phyloP scores from a whole-genome alignment of 2,797 vertebrate genomes.

The Microctenopoma steveboyesi region DNA sequence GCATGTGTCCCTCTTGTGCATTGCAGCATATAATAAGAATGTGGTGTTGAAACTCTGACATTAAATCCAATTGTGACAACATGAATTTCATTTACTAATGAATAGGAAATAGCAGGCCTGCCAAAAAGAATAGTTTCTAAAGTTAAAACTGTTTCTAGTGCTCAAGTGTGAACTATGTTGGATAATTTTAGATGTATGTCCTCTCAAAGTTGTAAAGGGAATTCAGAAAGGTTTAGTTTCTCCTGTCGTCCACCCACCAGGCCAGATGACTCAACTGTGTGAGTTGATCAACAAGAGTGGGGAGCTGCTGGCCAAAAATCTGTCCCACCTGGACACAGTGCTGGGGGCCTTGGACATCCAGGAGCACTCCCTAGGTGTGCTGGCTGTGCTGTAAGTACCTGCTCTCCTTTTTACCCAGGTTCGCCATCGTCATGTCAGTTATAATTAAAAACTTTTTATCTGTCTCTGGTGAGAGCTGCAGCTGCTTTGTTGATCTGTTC shows the following conservation, averaged over 20 bases:
- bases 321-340: slow-evolving; percentile 98
- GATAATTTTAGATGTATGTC: not conserved
- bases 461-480: not conserved
- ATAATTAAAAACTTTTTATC: not conserved
- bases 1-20: not conserved
- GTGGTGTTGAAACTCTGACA: slow-evolving; percentile 1
- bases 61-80: not conserved
- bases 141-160: not conserved
- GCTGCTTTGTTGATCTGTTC: not conserved
- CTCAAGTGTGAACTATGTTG: not conserved
- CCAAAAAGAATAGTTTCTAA: not conserved
- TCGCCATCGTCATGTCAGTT: not conserved
- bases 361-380: slow-evolving; percentile 96
- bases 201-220: not conserved
- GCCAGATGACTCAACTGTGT: slow-evolving; percentile 99
- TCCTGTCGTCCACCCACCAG: slow-evolving; percentile 71
- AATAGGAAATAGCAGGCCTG: not conserved
- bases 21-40: not conserved
- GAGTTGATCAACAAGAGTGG: slow-evolving; percentile 99
- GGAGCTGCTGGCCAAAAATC: slow-evolving; percentile 97
- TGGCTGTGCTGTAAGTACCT: slow-evolving; percentile 95
- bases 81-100: not conserved
- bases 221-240: not conserved
- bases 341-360: slow-evolving; percentile 98
- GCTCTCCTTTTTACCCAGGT: not conserved